A percentile compares a stretch with the other conserved stretches of the same genome.
Evolutionary conservation across 2,113 vertebrate species (phyloP).

Genomic region (Halichoeres trimaculatus): DNA sequence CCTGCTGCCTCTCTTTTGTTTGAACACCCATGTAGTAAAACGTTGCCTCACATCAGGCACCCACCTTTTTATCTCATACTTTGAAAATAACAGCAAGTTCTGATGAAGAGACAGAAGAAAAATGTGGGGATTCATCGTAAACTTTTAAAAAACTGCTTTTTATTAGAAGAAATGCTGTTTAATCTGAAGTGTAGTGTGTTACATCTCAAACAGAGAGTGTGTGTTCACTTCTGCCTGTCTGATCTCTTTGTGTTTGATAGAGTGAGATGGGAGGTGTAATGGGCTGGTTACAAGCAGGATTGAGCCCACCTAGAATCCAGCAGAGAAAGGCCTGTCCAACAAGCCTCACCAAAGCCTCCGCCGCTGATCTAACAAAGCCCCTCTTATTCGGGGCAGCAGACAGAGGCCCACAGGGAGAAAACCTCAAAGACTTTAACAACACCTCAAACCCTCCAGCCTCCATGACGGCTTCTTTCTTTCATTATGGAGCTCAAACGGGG

Average conservation of each 20-base stretch:
- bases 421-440: slow-evolving; percentile 82
- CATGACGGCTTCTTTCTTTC: slow-evolving; percentile 76
- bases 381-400: slow-evolving; percentile 77
- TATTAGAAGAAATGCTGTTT: slow-evolving; percentile 33
- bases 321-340: slow-evolving; percentile 66
- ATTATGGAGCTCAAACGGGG: slow-evolving; percentile 77
- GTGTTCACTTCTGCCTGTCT: slow-evolving; percentile 4
- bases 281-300: slow-evolving; percentile 47
- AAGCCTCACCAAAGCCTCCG: slow-evolving; percentile 67
- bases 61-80: not conserved
- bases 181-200: slow-evolving; percentile 12
- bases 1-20: not conserved
- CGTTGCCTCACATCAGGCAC: not conserved
- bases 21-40: not conserved
- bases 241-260: slow-evolving; percentile 45
- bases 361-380: slow-evolving; percentile 75
- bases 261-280: slow-evolving; percentile 51
- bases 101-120: slow-evolving; percentile 5
- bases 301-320: slow-evolving; percentile 49
- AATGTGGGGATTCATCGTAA: slow-evolving; percentile 42
- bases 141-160: slow-evolving; percentile 53
- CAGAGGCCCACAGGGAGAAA: slow-evolving; percentile 77
- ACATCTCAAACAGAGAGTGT: slow-evolving; percentile 20
- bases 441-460: slow-evolving; percentile 76
- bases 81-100: not conserved